Percentiles rank a stretch among this genome's conserved stretches.
Conservation (phyloP, 1,140 invertebrate species). For the Tetramorium parvispinum region DNA sequence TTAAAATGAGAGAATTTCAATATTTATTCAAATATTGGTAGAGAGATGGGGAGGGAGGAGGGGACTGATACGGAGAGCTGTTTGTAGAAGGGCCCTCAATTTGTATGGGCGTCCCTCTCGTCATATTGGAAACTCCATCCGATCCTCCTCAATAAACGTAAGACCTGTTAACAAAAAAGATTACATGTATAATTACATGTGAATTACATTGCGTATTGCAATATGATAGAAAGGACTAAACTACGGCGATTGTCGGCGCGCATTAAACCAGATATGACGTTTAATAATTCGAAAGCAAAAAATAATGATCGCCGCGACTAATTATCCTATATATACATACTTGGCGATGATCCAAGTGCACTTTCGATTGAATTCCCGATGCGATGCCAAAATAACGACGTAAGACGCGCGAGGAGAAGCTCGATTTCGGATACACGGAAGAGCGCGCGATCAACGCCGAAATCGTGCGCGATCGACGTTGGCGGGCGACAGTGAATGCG, state of each 20-base stretch:
- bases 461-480: background rate
- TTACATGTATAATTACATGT: background rate
- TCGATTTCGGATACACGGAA: background rate
- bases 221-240: background rate
- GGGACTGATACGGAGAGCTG: too few species aligned
- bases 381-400: too few species aligned
- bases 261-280: background rate
- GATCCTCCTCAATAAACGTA: background rate
- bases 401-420: background rate
- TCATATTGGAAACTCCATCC: background rate
- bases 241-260: too few species aligned
- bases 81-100: too few species aligned
- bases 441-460: background rate
- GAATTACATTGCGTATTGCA: background rate
- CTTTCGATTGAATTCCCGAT: too few species aligned
- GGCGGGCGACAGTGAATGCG: background rate
- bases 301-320: background rate
- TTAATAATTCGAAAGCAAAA: background rate
- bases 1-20: too few species aligned
- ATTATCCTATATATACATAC: background rate
- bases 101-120: too few species aligned
- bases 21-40: too few species aligned
- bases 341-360: background rate
- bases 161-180: slow-evolving; percentile 7
- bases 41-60: too few species aligned